Conservation (phyloP, 2,888 invertebrate species). For the Bellardia bayeri region DNA sequence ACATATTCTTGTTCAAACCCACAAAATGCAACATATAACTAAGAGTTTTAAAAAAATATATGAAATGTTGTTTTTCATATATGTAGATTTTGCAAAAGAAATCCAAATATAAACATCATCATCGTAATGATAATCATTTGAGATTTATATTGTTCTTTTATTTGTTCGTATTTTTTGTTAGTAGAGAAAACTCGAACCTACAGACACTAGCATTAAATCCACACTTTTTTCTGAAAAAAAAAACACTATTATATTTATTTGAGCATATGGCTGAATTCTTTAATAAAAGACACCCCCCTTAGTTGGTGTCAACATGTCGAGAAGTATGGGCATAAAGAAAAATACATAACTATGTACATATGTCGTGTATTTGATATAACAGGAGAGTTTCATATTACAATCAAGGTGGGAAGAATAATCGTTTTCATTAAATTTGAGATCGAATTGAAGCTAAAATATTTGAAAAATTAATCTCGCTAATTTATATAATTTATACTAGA, state of each 20-base stretch:
- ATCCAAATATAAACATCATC: background rate
- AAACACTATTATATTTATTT: background rate
- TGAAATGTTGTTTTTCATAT: background rate
- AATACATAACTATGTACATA: too few species aligned
- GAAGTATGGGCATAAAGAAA: too few species aligned
- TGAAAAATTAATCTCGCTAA: too few species aligned
- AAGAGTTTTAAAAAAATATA: background rate
- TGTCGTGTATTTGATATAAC: too few species aligned
- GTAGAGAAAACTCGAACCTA: too few species aligned
- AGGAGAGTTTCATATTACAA: too few species aligned
- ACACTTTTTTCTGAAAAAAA: background rate
- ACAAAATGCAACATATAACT: background rate
- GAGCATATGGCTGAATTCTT: background rate
- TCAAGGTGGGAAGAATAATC: too few species aligned
- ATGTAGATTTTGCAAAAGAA: background rate
- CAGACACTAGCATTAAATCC: background rate
- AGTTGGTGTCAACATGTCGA: too few species aligned
- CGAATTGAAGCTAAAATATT: too few species aligned
- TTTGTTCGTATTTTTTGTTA: background rate
- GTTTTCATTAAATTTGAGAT: too few species aligned
- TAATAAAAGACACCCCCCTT: background rate
- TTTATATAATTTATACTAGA: too few species aligned
- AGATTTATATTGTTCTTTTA: slow-evolving; percentile 15
- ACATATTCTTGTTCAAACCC: background rate
- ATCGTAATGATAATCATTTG: slow-evolving; percentile 16